A percentile compares a stretch with the other conserved stretches of the same genome.
These are phyloP conservation scores for Capra hircus DNA, from an alignment of 2,113 vertebrate species.

Conservation along the genomic window DNA sequence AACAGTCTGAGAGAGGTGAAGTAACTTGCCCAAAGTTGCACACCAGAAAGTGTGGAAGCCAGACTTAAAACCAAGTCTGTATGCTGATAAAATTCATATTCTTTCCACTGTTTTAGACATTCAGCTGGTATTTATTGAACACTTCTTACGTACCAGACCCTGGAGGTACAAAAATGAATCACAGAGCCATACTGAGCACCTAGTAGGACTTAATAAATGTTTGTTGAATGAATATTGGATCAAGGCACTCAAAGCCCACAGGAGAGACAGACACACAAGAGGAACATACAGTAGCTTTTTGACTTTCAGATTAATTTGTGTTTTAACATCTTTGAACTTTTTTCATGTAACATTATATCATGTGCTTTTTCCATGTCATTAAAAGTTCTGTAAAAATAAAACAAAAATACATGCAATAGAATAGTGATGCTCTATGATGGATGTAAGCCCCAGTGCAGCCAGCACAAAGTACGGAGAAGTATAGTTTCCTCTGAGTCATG, in stretches of 20 bases:
- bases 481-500: not conserved
- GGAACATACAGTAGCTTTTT: not conserved
- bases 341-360: not conserved
- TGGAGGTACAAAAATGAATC: not conserved
- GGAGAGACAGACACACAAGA: not conserved
- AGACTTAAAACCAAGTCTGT: not conserved
- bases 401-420: not conserved
- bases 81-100: not conserved
- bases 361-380: not conserved
- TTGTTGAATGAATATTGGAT: not conserved
- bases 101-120: not conserved
- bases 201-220: not conserved
- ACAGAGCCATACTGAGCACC: not conserved
- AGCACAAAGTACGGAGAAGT: not conserved
- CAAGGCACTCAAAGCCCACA: not conserved
- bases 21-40: not conserved
- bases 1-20: not conserved
- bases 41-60: not conserved
- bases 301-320: not conserved
- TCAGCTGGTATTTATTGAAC: not conserved
- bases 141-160: not conserved
- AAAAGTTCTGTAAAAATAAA: not conserved
- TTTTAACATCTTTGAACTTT: not conserved
- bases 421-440: rapidly evolving
- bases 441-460: not conserved